A percentile compares a stretch with the other conserved stretches of the same genome.
Evolutionary conservation across 2,888 invertebrate genomes (phyloP).

Genomic region (Ennomos quercinarius): DNA sequence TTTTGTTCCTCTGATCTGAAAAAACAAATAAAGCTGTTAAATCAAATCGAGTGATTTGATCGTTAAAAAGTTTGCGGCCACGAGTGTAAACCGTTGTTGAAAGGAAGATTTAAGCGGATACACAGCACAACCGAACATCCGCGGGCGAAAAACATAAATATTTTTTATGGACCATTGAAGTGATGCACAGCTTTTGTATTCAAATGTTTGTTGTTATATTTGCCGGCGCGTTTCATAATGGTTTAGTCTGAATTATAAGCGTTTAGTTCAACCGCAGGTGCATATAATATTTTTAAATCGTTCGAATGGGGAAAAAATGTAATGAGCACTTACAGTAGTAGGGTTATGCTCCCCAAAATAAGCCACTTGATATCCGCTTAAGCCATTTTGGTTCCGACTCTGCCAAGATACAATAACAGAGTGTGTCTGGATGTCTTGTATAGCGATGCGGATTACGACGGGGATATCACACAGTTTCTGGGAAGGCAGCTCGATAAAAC

Average conservation of each 20-base stretch:
- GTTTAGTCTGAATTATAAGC: constrained; percentile 58
- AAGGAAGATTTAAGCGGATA: constrained; percentile 77
- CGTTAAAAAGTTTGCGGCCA: constrained; percentile 55
- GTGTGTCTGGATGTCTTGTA: constrained; percentile 95
- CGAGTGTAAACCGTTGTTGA: constrained; percentile 59
- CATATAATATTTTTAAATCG: constrained; percentile 36
- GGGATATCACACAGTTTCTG: constrained; percentile 94
- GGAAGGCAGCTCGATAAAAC: constrained; percentile 91
- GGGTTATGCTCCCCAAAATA: constrained; percentile 88
- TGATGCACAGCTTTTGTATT: constrained; percentile 83
- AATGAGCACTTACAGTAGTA: constrained; percentile 79
- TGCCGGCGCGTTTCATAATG: constrained; percentile 63
- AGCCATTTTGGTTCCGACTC: constrained; percentile 93
- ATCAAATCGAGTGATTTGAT: constrained; percentile 36
- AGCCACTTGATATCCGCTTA: constrained; percentile 94
- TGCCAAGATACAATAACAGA: constrained; percentile 96
- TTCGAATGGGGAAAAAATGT: constrained; percentile 30
- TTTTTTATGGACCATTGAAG: constrained; percentile 85
- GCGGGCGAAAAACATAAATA: constrained; percentile 80
- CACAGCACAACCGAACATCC: constrained; percentile 70
- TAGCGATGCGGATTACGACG: constrained; percentile 92
- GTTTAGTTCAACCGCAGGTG: constrained; percentile 52
- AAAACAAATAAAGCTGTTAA: constrained; percentile 40
- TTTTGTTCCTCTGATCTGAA: constrained; percentile 89
- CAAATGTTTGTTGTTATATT: constrained; percentile 81